Evolutionary conservation across 2,797 vertebrate genomes (phyloP).

Genomic region (Cyclopterus lumpus): DNA sequence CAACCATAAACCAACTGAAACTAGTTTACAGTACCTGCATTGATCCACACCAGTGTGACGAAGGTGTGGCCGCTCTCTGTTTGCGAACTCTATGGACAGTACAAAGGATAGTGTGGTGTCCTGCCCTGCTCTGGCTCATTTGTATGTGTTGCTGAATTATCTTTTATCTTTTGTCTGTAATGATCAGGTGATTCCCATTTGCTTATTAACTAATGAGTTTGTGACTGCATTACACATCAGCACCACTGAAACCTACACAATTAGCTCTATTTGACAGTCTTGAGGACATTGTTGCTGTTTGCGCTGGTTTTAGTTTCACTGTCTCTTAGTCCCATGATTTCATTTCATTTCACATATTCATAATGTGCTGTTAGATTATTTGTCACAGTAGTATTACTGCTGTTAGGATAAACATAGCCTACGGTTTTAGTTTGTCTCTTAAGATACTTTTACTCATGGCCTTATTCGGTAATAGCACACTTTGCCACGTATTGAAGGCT

Average conservation of each 20-base stretch:
- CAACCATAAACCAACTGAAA: slow-evolving; percentile 52
- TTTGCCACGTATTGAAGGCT: background rate
- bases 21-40: slow-evolving; percentile 50
- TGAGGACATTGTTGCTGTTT: background rate
- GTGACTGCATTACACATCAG: slow-evolving; percentile 14
- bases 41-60: slow-evolving; percentile 61
- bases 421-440: slow-evolving; percentile 29
- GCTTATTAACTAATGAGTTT: slow-evolving; percentile 36
- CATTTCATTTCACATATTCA: background rate
- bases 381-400: slow-evolving; percentile 2
- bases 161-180: slow-evolving; percentile 48
- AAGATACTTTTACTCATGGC: slow-evolving; percentile 20
- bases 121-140: slow-evolving; percentile 40
- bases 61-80: slow-evolving; percentile 46
- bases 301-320: slow-evolving; percentile 4
- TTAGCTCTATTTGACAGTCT: background rate
- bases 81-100: slow-evolving; percentile 11
- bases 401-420: slow-evolving; percentile 11
- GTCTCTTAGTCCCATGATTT: background rate
- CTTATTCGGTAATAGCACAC: slow-evolving; percentile 11
- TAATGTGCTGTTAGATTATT: background rate
- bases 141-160: slow-evolving; percentile 56
- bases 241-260: background rate
- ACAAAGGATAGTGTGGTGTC: slow-evolving; percentile 44
- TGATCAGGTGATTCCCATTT: slow-evolving; percentile 31